phyloP scores from a whole-genome alignment of 1,140 invertebrate genomes.

The Vanessa atalanta region DNA sequence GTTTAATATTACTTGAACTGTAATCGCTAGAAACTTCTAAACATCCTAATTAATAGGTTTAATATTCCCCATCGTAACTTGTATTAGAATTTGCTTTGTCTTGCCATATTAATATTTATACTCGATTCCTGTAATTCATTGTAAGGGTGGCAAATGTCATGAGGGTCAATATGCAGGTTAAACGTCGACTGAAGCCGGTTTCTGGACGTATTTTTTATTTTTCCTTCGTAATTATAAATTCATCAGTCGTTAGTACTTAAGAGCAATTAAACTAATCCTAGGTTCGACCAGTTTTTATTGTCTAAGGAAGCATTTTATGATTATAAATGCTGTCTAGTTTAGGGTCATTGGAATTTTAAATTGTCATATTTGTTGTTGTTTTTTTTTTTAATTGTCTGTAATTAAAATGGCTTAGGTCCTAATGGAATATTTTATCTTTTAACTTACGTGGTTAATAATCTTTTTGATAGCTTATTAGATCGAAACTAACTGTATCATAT shows the following conservation, averaged over 20 bases:
- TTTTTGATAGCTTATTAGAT: too few species aligned
- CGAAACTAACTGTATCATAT: too few species aligned
- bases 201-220: constrained; percentile 9
- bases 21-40: neutral
- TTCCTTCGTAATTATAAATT: constrained; percentile 7
- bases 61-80: neutral
- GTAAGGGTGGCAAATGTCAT: constrained; percentile 25
- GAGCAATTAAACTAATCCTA: constrained; percentile 23
- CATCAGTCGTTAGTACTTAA: constrained; percentile 4
- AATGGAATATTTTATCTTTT: too few species aligned
- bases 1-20: neutral
- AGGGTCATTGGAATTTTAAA: neutral
- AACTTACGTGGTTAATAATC: too few species aligned
- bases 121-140: constrained; percentile 3
- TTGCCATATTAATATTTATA: constrained; percentile 25
- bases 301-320: constrained; percentile 1
- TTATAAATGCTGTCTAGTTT: constrained; percentile 4
- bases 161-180: constrained; percentile 21
- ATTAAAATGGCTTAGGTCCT: neutral
- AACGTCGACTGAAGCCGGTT: constrained; percentile 10
- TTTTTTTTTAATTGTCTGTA: neutral
- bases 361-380: neutral
- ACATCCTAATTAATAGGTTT: neutral
- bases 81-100: constrained; percentile 21
- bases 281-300: constrained; percentile 17